Base-by-base conservation (phyloP, 2,797 vertebrate species). In the Anisognathus igniventris region DNA sequence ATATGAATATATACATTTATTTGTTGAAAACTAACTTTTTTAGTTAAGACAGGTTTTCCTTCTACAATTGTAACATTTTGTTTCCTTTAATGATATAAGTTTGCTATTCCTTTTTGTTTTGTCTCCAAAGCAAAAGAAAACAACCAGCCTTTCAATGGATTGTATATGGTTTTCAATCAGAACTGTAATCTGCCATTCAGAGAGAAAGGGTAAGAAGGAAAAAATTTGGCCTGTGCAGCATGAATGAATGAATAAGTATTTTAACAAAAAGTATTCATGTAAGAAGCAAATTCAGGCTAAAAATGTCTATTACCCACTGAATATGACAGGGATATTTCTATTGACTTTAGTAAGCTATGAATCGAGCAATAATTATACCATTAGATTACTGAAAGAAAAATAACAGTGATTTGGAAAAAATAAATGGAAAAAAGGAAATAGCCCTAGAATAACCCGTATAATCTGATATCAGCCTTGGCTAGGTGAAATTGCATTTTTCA, bases 391-490 rank as follows among this genome's bases (percentile, higher is more conserved):
- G 67, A 71, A 94, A 92, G 53, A 93, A 93, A 90, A 94, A 93
- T 92, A 95, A 87, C 51, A 92, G 74, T 82, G 22, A 95, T 73
- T 42, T 44, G 67, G 86, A 68, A 86, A 86, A 92, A 94, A 80
- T 62, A 56, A 31, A 57, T 1, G 7, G 14, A 30, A 72, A 68
- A 85, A 81, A 58, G 28, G 35, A 93, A 85, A 40, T 53, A 86
- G 13, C 16, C 44, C 37, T n/a, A 71, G 47, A 88, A 88, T 47
- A 75, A 94, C 33, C 10, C 30, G 4, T 48, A 56, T 83, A 81
- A 92, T 85, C 24, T 62, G 51, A 62, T 58, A 61, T 56, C 50
- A 83, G 27, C 44, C 54, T 85, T 74, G 84, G 57, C 81, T 93
- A 78, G 33, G 62, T 64, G 33, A 93, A 90, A 89, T 62, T 33